Base-by-base conservation (phyloP, 2,888 invertebrate genomes). In the Azorinus chamasolen region DNA sequence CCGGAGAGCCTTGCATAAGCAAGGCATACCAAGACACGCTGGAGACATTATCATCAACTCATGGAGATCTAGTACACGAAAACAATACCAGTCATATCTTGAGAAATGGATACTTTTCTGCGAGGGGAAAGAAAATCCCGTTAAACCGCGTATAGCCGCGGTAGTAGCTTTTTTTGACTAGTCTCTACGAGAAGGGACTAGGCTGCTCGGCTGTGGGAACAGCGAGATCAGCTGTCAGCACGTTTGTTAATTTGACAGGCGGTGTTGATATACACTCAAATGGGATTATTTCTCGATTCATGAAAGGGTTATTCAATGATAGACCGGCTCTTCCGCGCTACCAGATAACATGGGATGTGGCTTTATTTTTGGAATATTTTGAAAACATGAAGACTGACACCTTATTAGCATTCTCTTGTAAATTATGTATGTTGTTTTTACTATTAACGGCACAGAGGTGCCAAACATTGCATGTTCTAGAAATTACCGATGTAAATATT, bases 81-180 rank as follows among this genome's bases (percentile, higher is more conserved):
- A 50, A 24, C 37, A 25, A 25, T 71, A 71, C 51, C 12, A 27
- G 8, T 5, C 37, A 4, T 57, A 64, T 39, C 20, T 64, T 8
- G 55, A 55, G n/a, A 5, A 22, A 48, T 70, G 62, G 70, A 20
- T 58, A 37, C n/a, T 6, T 32, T 10, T 6, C 32, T 32, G 32
- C 32, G 10, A 32, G 32, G 32, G 32, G 32, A n/a, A n/a, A n/a
- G n/a, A n/a, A n/a, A 32, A 32, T 32, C 32, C 32, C 32, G 4
- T 32, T 32, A 32, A 32, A 32, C 58, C 51, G 1, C 27, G 39
- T 59, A 27, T 65, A 22, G 39, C 54, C 14, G 53, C 43, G 25
- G 62, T 61, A 1, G 20, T 68, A n/a, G 8, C 48, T 65, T 24
- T 73, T 65, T 59, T 46, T 73, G 22, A 61, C 72, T 14, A 22